Evolutionary conservation across 2,888 invertebrate species (phyloP), one percentile per base, ranked within the genome.

Genomic region (Caenorhabditis sulstoni): DNA sequence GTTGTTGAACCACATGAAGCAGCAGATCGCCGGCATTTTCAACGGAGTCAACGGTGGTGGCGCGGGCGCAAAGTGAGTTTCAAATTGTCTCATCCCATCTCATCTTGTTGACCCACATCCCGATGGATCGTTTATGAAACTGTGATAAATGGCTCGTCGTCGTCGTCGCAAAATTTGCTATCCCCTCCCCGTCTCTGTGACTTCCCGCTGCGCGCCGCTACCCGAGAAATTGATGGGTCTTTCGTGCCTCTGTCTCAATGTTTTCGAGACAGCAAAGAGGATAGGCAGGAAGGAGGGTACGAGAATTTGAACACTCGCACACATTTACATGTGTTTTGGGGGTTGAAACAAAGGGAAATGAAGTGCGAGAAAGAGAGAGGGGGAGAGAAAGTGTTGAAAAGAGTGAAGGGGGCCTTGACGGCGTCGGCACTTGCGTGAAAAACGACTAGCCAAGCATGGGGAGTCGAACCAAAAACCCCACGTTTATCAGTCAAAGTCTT

Each of bases 1-100:
- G 35, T 41, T 82, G 12, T 53, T 82, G 39, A 62, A 76, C 44
- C 82, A 82, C 18, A 81, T 81, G 76, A 76, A 75, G 58, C 81
- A 76, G 11, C 81, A 81, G 52, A 71, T 81, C 18, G 71, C 52
- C 18, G 71, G 62, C 0, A 71, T 81, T 35, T 73, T 81, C 50
- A 70, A 47, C 37, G 53, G 53, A n/a, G 59, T 53, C 23, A 14
- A 7, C n/a, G 52, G 52, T 52, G 29, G n/a, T 5, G 52, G 23
- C 29, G 18, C 47, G 5, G 8, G 16, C 47, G 16, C 29, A 29
- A 29, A 3, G 29, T 8, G 7, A 41, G 11, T 11, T 41, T 4
- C 7, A 41, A 20, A 7, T 55, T 53, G 14, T 16, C n/a, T 29
- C 7, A 14, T 23, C 22, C 16, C 16, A 29, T 23, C 11, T n/a